These are phyloP conservation scores for Sarcoramphus papa DNA, from an alignment of 2,797 vertebrate genomes.

Conservation along the genomic window DNA sequence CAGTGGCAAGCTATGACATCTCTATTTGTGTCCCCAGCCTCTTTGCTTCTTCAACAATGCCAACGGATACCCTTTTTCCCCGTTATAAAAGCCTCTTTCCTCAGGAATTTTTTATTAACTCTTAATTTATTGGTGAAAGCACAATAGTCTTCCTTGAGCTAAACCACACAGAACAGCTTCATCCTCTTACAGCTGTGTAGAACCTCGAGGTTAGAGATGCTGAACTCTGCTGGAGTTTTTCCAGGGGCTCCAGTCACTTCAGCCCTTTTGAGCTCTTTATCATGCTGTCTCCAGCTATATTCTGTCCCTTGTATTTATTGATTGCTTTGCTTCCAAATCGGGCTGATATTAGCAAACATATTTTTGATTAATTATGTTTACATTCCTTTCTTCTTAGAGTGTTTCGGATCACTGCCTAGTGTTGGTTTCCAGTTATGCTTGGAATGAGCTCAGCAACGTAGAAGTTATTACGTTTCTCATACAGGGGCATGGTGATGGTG, in stretches of 20 bases:
- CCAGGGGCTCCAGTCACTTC: not conserved
- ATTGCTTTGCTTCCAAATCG: not conserved
- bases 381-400: not conserved
- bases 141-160: not conserved
- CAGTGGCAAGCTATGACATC: not conserved
- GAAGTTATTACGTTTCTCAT: not conserved
- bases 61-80: not conserved
- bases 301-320: not conserved
- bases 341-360: not conserved
- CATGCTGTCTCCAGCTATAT: not conserved
- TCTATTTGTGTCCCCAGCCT: not conserved
- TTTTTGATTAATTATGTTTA: conserved; percentile 5
- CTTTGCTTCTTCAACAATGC: not conserved
- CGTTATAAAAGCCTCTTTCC: not conserved
- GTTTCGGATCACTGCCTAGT: not conserved
- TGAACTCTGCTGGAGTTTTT: not conserved
- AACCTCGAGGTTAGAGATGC: not conserved
- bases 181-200: not conserved
- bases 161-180: not conserved
- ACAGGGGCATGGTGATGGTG: not conserved
- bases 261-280: not conserved
- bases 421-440: not conserved
- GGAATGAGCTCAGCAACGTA: not conserved
- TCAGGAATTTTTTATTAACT: not conserved
- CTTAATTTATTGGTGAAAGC: not conserved